phyloP scores from a whole-genome alignment of 2,888 invertebrate species.

The Anoplius nigerrimus region DNA sequence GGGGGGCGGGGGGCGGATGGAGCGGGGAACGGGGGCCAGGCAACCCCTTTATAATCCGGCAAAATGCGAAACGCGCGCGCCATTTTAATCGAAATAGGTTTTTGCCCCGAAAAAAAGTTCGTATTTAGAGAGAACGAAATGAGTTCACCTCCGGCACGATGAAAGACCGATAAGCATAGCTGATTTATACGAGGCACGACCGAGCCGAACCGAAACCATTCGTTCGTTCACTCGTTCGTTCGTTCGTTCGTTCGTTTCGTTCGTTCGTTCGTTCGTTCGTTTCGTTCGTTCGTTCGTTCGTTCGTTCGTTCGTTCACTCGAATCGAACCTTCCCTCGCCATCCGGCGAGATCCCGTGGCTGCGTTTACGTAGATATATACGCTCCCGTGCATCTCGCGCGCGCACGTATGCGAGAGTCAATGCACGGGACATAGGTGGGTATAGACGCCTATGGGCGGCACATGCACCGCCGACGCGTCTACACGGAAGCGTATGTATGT shows the following conservation, averaged over 20 bases:
- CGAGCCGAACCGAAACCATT: slow-evolving; percentile 61
- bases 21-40: slow-evolving; percentile 50
- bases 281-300: slow-evolving; percentile 8
- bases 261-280: slow-evolving; percentile 38
- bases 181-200: slow-evolving; percentile 72
- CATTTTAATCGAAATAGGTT: slow-evolving; percentile 75
- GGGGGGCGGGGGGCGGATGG: slow-evolving; percentile 46
- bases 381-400: slow-evolving; percentile 27
- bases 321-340: slow-evolving; percentile 43
- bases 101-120: slow-evolving; percentile 71
- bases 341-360: slow-evolving; percentile 55
- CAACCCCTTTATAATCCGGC: slow-evolving; percentile 71
- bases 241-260: slow-evolving; percentile 29
- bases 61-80: slow-evolving; percentile 72
- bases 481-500: not conserved
- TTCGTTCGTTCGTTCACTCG: slow-evolving; percentile 54
- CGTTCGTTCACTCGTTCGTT: slow-evolving; percentile 41
- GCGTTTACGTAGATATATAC: slow-evolving; percentile 65
- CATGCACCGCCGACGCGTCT: no score
- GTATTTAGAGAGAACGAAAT: slow-evolving; percentile 75
- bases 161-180: slow-evolving; percentile 75
- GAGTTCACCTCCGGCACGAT: slow-evolving; percentile 74
- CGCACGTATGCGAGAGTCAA: not conserved
- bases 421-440: not conserved
- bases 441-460: not conserved